phyloP scores from a whole-genome alignment of 2,113 vertebrate species.

The Saguinus midas region DNA sequence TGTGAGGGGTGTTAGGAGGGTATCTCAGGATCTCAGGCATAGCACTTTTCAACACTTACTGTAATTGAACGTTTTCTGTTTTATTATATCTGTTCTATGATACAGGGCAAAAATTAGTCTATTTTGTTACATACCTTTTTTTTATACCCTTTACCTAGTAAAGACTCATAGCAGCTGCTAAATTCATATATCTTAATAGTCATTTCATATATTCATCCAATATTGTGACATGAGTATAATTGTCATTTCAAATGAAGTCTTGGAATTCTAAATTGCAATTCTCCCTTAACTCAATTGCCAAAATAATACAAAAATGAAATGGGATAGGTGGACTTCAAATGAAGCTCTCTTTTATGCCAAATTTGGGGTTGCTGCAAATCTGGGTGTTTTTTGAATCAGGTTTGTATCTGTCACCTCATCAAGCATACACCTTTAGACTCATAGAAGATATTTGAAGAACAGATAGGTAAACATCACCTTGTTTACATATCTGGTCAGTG shows the following conservation, averaged over 20 bases:
- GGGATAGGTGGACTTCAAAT: background rate
- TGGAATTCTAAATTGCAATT: background rate
- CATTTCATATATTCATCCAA: background rate
- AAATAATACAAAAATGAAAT: background rate
- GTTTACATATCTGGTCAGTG: background rate
- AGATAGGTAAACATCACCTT: background rate
- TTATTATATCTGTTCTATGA: background rate
- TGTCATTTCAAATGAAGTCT: conserved; percentile 23
- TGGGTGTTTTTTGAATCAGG: background rate
- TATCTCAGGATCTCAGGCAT: background rate
- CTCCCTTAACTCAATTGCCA: background rate
- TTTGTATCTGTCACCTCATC: background rate
- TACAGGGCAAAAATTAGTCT: background rate
- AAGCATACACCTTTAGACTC: background rate
- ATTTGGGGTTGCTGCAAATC: background rate
- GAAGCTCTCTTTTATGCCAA: background rate
- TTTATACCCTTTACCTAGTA: background rate
- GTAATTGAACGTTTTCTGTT: background rate
- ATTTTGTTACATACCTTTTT: background rate
- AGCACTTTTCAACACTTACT: background rate
- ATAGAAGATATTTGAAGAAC: background rate
- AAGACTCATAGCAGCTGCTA: background rate
- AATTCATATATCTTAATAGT: background rate
- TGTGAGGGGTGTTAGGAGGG: background rate
- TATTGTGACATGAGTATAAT: background rate